Evolutionary conservation across 2,113 vertebrate genomes (phyloP), one percentile per base, ranked within the genome.

Genomic region (Pelvicachromis taeniatus): DNA sequence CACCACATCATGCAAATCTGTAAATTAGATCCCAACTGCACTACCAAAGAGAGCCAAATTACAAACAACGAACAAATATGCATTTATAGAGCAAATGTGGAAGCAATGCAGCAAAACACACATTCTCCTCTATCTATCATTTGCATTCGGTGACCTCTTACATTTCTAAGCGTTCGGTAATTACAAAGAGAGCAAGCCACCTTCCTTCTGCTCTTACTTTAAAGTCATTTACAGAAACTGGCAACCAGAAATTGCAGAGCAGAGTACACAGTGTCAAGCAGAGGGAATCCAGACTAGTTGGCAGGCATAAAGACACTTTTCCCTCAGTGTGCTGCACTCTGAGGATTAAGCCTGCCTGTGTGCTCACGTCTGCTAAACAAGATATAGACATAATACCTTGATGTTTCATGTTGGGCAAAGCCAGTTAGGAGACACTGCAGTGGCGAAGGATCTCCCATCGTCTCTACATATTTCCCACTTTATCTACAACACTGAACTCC

Each of bases 211-310:
- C 87, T 75, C 29, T 53, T 4, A 56, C 78, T 87, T 85, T 78
- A 83, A 84, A 80, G 82, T 63, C 7, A n/a, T 85, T 88, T 88
- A 85, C 58, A 77, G 40, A 61, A 92, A 87, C 58, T 85, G 91
- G 87, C 87, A 91, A 83, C 42, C 73, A 84, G 86, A 82, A 91
- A 88, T 31, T 13, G 78, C 78, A 77, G 77, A 79, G 84, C 80
- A 21, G 31, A 61, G 80, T 42, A 78, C 77, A 85, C 52, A 63
- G 59, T 81, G 85, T 84, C 86, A 85, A 52, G 88, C 84, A 11
- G 91, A 94, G 90, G 75, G 85, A 90, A 90, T 90, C 86, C 91
- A 93, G 90, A 90, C 88, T 75, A 21, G 88, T 87, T 95, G 92
- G 91, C 92, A 94, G 88, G 88, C 85, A 68, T 68, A 83, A 87